Base-by-base conservation (phyloP, 2,113 vertebrate species). In the Oncorhynchus kisutch region DNA sequence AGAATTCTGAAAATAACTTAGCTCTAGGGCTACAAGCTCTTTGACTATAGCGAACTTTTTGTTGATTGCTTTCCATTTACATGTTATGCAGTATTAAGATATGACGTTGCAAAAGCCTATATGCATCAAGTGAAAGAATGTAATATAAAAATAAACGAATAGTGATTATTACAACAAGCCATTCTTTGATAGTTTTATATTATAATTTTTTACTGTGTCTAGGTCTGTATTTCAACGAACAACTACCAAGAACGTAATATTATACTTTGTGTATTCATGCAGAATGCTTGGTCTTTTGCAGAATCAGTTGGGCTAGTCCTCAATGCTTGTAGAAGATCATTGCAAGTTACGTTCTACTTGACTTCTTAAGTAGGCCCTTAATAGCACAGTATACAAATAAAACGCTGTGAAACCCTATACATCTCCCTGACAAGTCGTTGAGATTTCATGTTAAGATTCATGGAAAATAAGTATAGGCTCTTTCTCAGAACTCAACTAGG, bases 31-130 rank as follows among this genome's bases (percentile, higher is more conserved):
- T 59, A 67, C 72, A 77, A 80, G 49, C 69, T 82, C 68, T 48
- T 76, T 48, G 67, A 70, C 77, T 71, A 72, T 79, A 78, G 77
- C 75, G 70, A 71, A 74, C 65, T 78, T 74, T 84, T n/a, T 34
- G 73, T 84, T 71, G 78, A 27, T 12, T 80, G 85, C 75, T 84
- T 81, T 65, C 68, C 78, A 78, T 82, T 84, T 80, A 84, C 78
- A 80, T 78, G 75, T 81, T 48, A 79, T 68, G 81, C 81, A 34
- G 67, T 72, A 72, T 76, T 20, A 81, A 67, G 59, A 74, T 29
- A 25, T 57, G 59, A 69, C 73, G 45, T 67, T 73, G 39, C 39
- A 45, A 11, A 45, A 8, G 29, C 59, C 64, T 71, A 69, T 78
- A 82, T 78, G 79, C 77, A 79, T 76, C 74, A 78, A 78, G 67